Conservation (phyloP, 1,140 invertebrate genomes). For the Argopecten irradians region DNA sequence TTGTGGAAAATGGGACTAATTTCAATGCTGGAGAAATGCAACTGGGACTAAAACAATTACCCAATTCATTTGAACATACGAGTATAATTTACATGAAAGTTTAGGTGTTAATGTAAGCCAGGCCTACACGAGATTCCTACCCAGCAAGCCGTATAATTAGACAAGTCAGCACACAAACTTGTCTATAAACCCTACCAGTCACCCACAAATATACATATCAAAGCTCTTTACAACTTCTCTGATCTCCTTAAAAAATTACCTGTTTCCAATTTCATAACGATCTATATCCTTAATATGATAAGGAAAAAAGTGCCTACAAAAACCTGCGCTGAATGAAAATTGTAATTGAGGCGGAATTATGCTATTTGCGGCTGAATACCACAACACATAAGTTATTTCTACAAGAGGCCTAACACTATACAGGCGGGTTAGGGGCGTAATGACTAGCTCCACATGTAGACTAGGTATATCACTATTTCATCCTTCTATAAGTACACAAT, state of each 20-base stretch:
- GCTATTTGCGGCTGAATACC: slow-evolving; percentile 13
- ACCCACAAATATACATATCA: background rate
- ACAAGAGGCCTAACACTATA: background rate
- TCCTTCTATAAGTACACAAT: background rate
- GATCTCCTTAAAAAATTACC: background rate
- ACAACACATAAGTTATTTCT: background rate
- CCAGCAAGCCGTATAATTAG: slow-evolving; percentile 5
- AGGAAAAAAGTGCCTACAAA: background rate
- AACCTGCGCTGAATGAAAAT: slow-evolving; percentile 1
- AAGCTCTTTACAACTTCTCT: slow-evolving; percentile 17
- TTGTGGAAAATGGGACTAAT: background rate
- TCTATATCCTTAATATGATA: slow-evolving; percentile 4
- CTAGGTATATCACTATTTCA: background rate
- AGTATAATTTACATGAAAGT: slow-evolving; percentile 17
- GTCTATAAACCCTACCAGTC: background rate
- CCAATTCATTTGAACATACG: slow-evolving; percentile 9
- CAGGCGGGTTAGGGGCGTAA: background rate
- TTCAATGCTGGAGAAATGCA: no score
- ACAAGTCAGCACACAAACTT: background rate
- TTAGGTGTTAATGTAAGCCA: slow-evolving; percentile 10
- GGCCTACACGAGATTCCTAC: background rate
- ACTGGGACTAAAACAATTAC: background rate
- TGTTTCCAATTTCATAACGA: slow-evolving; percentile 17
- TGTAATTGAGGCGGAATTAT: slow-evolving; percentile 21
- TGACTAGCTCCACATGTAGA: background rate